Evolutionary conservation across 1,140 invertebrate species (phyloP).

Genomic region (Gonatopus flavifemur): DNA sequence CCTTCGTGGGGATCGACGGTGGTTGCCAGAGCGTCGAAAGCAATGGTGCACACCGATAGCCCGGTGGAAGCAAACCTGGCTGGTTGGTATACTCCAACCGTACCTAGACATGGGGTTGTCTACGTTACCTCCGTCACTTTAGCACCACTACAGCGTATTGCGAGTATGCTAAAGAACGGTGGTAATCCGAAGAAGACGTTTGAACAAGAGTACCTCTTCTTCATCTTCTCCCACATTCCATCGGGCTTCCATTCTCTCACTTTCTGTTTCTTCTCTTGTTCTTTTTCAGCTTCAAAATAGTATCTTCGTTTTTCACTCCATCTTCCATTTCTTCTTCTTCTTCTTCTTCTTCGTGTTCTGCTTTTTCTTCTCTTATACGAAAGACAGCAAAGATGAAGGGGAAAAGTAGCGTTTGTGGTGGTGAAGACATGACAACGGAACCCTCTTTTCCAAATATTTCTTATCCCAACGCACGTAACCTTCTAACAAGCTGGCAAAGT

Average conservation of each 20-base stretch:
- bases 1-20: conserved; percentile 15
- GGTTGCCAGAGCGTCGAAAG: conserved; percentile 44
- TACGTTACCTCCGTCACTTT: conserved; percentile 9
- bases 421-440: conserved; percentile 5
- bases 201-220: background rate
- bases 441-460: conserved; percentile 44
- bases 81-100: conserved; percentile 47
- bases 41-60: conserved; percentile 52
- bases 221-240: too few species aligned
- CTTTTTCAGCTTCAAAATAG: too few species aligned
- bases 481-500: conserved; percentile 57
- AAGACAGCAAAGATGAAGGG: background rate
- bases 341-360: too few species aligned
- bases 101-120: conserved; percentile 32
- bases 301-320: conserved; percentile 11
- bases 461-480: conserved; percentile 57
- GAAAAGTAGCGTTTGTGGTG: conserved; percentile 4
- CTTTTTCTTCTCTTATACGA: too few species aligned
- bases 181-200: conserved; percentile 10
- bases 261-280: too few species aligned
- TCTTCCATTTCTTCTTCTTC: background rate
- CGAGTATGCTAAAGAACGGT: conserved; percentile 32
- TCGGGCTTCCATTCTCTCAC: too few species aligned
- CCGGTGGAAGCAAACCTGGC: conserved; percentile 46
- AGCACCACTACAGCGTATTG: too few species aligned